Percentiles rank a stretch among this genome's conserved stretches.
Conservation (phyloP, 2,797 vertebrate genomes). For the Vireo griseus region DNA sequence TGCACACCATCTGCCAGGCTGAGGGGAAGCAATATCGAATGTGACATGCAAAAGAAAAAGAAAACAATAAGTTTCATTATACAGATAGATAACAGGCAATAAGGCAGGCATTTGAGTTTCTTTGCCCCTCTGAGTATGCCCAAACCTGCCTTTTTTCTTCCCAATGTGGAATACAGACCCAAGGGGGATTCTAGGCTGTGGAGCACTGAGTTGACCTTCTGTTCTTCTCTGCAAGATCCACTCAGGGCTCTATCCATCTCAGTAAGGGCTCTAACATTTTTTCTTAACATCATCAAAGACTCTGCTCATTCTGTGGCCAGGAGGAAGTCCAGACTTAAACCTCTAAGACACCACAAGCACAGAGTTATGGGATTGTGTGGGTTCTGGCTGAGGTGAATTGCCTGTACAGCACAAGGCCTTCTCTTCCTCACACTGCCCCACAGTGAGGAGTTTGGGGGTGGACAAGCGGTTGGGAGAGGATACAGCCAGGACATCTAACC, state of each 20-base stretch:
- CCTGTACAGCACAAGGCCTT: background rate
- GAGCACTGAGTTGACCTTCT: background rate
- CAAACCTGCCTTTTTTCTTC: background rate
- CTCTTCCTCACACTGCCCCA: background rate
- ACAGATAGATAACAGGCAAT: fast-evolving
- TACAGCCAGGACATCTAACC: background rate
- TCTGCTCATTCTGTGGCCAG: background rate
- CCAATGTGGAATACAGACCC: background rate
- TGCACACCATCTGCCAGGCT: background rate
- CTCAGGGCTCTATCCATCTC: background rate
- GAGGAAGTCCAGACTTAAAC: background rate
- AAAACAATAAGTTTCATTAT: background rate
- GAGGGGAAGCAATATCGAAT: background rate
- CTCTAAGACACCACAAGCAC: background rate
- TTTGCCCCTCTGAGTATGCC: background rate
- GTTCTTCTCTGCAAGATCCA: background rate
- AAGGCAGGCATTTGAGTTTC: background rate
- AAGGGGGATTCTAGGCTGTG: background rate
- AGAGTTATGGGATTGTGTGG: background rate
- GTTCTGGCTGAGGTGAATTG: background rate
- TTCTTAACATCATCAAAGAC: background rate
- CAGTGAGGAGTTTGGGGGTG: fast-evolving
- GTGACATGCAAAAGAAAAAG: background rate
- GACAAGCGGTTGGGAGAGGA: background rate
- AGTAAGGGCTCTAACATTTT: background rate